phyloP scores from a whole-genome alignment of 2,888 invertebrate species.

The Xestobium rufovillosum region DNA sequence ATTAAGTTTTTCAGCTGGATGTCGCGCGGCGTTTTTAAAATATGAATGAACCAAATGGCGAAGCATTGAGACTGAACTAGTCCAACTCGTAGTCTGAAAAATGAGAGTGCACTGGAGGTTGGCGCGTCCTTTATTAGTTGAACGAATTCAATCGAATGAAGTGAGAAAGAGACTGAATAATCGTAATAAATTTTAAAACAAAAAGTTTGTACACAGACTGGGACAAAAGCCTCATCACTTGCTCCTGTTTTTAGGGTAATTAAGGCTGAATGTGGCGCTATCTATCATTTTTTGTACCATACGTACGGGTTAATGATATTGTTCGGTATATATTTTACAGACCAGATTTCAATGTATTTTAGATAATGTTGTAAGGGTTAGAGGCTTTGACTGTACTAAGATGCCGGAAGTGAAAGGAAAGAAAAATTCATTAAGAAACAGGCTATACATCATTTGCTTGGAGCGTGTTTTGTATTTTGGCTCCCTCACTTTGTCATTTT shows the following conservation, averaged over 20 bases:
- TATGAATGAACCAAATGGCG: slow-evolving; percentile 30
- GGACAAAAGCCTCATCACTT: slow-evolving; percentile 24
- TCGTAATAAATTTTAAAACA: not conserved
- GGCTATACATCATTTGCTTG: too few relatives aligned
- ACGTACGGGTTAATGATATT: slow-evolving; percentile 16
- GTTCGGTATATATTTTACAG: too few relatives aligned
- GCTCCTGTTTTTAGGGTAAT: slow-evolving; percentile 24
- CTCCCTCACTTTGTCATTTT: too few relatives aligned
- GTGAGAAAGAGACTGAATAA: not conserved
- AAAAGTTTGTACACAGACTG: slow-evolving; percentile 18
- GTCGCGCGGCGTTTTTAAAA: slow-evolving; percentile 31
- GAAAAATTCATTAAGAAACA: too few relatives aligned
- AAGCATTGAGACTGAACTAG: slow-evolving; percentile 27
- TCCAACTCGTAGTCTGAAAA: slow-evolving; percentile 22
- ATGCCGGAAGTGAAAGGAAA: too few relatives aligned
- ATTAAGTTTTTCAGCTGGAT: slow-evolving; percentile 34
- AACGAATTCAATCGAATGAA: slow-evolving; percentile 8
- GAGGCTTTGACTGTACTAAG: too few relatives aligned
- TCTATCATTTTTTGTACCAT: slow-evolving; percentile 22
- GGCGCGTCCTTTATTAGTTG: not conserved
- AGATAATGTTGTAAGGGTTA: too few relatives aligned
- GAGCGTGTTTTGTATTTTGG: too few relatives aligned
- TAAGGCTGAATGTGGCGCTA: slow-evolving; percentile 23
- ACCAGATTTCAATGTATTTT: too few relatives aligned
- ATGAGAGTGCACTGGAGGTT: slow-evolving; percentile 5